Percentiles rank a stretch among this genome's conserved stretches.
Conservation (phyloP, 1,140 invertebrate species). For the Papilio glaucus region DNA sequence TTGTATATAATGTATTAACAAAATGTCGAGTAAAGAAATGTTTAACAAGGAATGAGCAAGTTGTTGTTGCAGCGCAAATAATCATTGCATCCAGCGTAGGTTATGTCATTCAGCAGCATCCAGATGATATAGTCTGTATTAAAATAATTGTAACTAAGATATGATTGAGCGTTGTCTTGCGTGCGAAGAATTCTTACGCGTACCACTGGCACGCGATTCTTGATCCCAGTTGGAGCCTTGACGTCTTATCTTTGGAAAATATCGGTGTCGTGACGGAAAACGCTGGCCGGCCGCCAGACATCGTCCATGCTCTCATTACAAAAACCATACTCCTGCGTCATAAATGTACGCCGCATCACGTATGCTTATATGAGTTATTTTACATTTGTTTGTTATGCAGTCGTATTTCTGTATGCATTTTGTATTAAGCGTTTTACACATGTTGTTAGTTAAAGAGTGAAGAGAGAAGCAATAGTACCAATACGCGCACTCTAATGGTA, state of each 20-base stretch:
- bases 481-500: too few species aligned
- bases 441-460: neutral
- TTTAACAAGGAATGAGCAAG: neutral
- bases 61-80: neutral
- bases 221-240: constrained; percentile 52
- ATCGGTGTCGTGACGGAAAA: constrained; percentile 65
- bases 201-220: constrained; percentile 45
- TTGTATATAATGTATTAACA: too few species aligned
- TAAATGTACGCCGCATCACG: constrained; percentile 23
- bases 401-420: neutral
- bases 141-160: constrained; percentile 12
- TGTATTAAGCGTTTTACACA: neutral
- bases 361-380: constrained; percentile 22
- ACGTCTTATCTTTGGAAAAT: constrained; percentile 66
- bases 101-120: neutral
- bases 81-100: neutral
- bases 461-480: neutral
- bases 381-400: constrained; percentile 25
- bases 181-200: constrained; percentile 53
- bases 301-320: constrained; percentile 51
- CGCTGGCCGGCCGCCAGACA: constrained; percentile 65
- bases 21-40: too few species aligned
- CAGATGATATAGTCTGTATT: constrained; percentile 16
- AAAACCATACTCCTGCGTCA: constrained; percentile 42
- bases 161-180: constrained; percentile 42